Evolutionary conservation across 64 coral and sea anemone genomes (phyloP).

Genomic region (Pocillopora verrucosa): DNA sequence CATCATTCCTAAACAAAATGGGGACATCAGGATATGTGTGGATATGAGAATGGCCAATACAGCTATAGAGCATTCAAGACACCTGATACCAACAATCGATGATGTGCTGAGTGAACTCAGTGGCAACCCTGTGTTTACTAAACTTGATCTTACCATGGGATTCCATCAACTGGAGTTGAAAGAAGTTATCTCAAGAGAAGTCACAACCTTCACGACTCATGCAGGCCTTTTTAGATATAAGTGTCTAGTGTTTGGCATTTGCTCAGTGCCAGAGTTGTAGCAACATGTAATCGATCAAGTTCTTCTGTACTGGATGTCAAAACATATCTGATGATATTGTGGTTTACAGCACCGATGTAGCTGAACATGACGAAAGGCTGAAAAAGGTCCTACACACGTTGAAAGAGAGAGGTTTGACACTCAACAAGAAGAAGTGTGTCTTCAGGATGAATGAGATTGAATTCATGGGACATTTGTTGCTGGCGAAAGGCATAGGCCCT

Average conservation of each 20-base stretch:
- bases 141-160: neutral
- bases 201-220: constrained; percentile 42
- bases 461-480: neutral
- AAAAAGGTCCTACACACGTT: neutral
- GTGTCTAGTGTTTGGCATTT: constrained; percentile 25
- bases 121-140: neutral
- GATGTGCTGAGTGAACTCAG: neutral
- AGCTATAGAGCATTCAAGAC: constrained; percentile 4
- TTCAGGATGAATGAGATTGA: neutral
- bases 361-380: neutral
- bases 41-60: constrained; percentile 47
- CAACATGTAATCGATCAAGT: constrained; percentile 20
- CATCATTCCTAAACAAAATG: constrained; percentile 6
- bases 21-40: neutral
- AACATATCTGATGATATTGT: constrained; percentile 37
- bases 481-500: neutral
- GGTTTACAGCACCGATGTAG: neutral
- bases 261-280: neutral
- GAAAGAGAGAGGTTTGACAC: neutral
- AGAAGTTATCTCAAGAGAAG: constrained; percentile 10
- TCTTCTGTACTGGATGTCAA: neutral
- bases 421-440: constrained; percentile 13
- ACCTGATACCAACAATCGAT: constrained; percentile 33
- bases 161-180: constrained; percentile 46
- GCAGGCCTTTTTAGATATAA: constrained; percentile 8